Evolutionary conservation across 1,140 invertebrate genomes (phyloP), one percentile per base, ranked within the genome.

Genomic region (Melipona quadrifasciata): DNA sequence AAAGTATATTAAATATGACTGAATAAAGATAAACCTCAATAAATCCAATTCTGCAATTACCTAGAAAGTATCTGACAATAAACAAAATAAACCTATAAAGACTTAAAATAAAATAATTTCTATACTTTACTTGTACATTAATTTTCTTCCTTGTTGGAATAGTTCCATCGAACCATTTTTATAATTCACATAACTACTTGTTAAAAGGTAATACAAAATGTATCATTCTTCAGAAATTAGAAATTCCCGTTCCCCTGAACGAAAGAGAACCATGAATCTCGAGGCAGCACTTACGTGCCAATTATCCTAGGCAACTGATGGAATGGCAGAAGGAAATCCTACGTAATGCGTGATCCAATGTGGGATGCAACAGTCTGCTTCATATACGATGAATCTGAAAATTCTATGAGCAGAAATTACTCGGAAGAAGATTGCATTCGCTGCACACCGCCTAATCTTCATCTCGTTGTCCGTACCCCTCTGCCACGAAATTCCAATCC

Each of bases 381-480:
- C 71, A 61, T 65, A 61, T 85, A 74, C 72, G 58, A 70, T n/a
- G 73, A 86, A 86, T 86, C 80, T 86, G 80, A 82, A 86, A 86
- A 86, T 67, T 16, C 67, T 86, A 67, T 71, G 73, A 86, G 72
- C 34, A 68, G 82, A 71, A 86, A 86, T 86, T 77, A 65, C 65
- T 58, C 27, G 31, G n/a, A 80, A 68, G 84, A 76, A 77, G 73
- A 71, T 86, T 82, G 73, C 57, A 55, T 31, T 73, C 58, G 70
- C 6, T 34, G 67, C 31, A 51, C 24, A 51, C 10, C 55, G 78
- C 16, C 78, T 74, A 67, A 85, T 80, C 80, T 82, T 24, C 76
- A 34, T n/a, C 79, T 82, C 79, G 57, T 80, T 80, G 70, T 17
- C 77, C 34, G 27, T 61, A 11, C 68, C 72, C 64, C 21, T n/a